These are phyloP conservation scores for Platerodrilus igneus DNA, from an alignment of 2,888 invertebrate species.

Conservation along the genomic window DNA sequence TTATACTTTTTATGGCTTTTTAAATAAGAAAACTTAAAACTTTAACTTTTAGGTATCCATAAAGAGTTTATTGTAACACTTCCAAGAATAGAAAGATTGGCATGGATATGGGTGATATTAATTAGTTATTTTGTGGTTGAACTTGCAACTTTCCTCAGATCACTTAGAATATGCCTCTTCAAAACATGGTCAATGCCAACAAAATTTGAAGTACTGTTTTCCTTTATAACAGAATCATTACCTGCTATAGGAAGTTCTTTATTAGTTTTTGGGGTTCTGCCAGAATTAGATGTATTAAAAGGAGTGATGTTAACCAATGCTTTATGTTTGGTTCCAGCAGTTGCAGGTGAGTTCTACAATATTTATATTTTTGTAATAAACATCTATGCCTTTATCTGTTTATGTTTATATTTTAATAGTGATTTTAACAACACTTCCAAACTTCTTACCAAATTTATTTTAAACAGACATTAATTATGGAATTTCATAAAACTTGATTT, in stretches of 20 bases:
- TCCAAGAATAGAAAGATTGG: slow-evolving; percentile 60
- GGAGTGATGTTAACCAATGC: slow-evolving; percentile 82
- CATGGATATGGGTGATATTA: slow-evolving; percentile 78
- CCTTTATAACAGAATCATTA: slow-evolving; percentile 69
- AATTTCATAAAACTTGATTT: too few relatives aligned
- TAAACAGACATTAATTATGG: too few relatives aligned
- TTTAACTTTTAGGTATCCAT: slow-evolving; percentile 56
- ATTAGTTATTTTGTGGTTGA: slow-evolving; percentile 76
- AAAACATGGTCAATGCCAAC: slow-evolving; percentile 61
- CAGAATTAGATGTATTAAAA: slow-evolving; percentile 74
- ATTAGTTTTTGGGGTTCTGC: slow-evolving; percentile 70
- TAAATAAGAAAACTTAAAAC: too few relatives aligned
- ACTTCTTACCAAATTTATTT: too few relatives aligned
- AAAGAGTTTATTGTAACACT: slow-evolving; percentile 59
- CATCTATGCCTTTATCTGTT: too few relatives aligned
- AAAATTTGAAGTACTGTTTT: slow-evolving; percentile 52
- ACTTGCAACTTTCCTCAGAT: slow-evolving; percentile 65
- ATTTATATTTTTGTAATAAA: too few relatives aligned
- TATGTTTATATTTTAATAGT: too few relatives aligned
- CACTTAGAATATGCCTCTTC: slow-evolving; percentile 67
- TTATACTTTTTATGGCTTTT: too few relatives aligned
- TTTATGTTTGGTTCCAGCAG: slow-evolving; percentile 69
- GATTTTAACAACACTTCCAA: too few relatives aligned
- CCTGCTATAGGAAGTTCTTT: slow-evolving; percentile 74
- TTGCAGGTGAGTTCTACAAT: slow-evolving; percentile 65